Evolutionary conservation across 2,113 vertebrate species (phyloP), one percentile per base, ranked within the genome.

Genomic region (Tinamus guttatus): DNA sequence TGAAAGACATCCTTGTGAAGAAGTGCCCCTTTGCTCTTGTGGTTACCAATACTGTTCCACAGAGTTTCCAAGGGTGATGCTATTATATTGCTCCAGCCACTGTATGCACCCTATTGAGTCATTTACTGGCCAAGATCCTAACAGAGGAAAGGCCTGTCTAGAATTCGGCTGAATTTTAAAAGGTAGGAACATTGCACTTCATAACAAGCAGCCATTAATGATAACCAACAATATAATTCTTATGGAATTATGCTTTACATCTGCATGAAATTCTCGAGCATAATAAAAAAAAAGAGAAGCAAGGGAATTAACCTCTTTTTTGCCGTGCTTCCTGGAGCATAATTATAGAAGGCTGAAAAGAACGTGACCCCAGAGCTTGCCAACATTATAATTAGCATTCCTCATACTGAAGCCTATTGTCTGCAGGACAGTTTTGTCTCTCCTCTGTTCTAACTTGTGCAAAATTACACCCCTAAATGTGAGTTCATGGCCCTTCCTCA

Each of bases 1-100:
- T 98, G 98, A 98, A 98, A 98, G 98, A 54, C 96, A 81, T 90
- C 85, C 94, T 98, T 98, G 98, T 98, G 87, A 88, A 95, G 91
- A 95, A 80, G 62, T 97, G 96, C 93, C 95, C 97, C 87, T 97
- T 97, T 97, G 97, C 95, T 97, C 97, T 95, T 95, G 93, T 89
- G 89, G 95, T 97, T 97, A 92, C 96, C 95, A 97, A 67, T 93
- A 96, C 94, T 95, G 93, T 70, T 96, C 94, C 90, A 82, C 92
- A 95, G 89, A 94, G 96, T 96, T 97, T 97, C 97, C 94, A 98
- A 96, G 97, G 96, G 83, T 94, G 92, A 97, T 96, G 94, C 94
- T 96, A 95, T 98, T 97, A 94, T 94, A 96, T 84, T 94, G 83
- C 92, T 97, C 85, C 78, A 97, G 81, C 73, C 89, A 96, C 97